These are phyloP conservation scores for Allolobophora icterica DNA, from an alignment of 2,888 invertebrate genomes.

Conservation along the genomic window DNA sequence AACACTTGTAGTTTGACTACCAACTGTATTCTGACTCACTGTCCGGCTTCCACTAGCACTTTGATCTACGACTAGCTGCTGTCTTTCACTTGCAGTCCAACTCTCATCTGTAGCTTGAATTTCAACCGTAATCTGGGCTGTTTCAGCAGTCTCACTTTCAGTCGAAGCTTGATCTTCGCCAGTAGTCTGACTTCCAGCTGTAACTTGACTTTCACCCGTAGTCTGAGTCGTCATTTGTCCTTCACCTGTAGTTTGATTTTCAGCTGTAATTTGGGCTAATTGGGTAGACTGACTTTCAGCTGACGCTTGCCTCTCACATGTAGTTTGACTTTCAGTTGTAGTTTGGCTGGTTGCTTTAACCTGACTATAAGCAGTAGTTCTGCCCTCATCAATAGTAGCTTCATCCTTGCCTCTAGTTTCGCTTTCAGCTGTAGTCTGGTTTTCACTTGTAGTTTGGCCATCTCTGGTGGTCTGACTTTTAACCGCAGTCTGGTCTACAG, in stretches of 20 bases:
- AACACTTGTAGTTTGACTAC: conserved; percentile 4
- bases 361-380: neutral
- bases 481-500: neutral
- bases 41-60: neutral
- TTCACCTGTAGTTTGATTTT: neutral
- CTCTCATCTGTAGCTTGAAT: neutral
- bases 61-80: neutral
- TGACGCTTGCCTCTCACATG: neutral
- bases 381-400: neutral
- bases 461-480: neutral
- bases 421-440: conserved; percentile 13
- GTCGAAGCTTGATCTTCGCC: neutral
- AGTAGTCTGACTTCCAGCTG: neutral
- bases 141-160: neutral
- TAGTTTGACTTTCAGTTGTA: neutral
- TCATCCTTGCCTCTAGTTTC: neutral
- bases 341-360: neutral
- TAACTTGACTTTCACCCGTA: neutral
- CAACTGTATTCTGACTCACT: neutral
- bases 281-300: neutral
- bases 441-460: neutral
- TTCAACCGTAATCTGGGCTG: neutral
- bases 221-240: neutral
- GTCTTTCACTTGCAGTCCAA: neutral
- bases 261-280: neutral